phyloP scores from a whole-genome alignment of 2,797 vertebrate species.

The Rhabdomys pumilio region DNA sequence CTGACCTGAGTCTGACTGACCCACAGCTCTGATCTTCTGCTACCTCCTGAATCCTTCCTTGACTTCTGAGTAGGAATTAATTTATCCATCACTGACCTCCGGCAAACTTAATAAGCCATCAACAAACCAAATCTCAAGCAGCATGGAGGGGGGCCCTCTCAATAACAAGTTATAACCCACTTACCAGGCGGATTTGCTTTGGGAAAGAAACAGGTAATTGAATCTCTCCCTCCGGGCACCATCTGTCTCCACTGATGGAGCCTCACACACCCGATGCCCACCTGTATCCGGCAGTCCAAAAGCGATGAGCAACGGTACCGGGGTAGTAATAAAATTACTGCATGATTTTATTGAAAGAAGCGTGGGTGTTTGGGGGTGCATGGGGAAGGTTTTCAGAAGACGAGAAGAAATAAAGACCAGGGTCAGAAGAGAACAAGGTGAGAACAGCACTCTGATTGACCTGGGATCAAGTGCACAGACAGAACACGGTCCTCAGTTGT shows the following conservation, averaged over 20 bases:
- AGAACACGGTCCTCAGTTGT: neutral
- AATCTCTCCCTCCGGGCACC: conserved; percentile 78
- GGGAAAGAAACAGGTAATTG: conserved; percentile 77
- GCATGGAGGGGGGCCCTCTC: conserved; percentile 43
- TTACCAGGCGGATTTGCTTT: conserved; percentile 74
- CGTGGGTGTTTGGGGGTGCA: conserved; percentile 33
- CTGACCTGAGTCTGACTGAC: neutral
- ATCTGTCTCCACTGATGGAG: conserved; percentile 81
- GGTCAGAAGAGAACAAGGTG: neutral
- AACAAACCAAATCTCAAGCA: conserved; percentile 75
- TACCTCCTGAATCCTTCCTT: neutral
- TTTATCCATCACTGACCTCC: conserved; percentile 57
- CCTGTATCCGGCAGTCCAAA: conserved; percentile 39
- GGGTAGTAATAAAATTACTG: conserved; percentile 25
- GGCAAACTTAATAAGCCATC: conserved; percentile 58
- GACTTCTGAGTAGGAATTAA: neutral
- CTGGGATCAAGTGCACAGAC: neutral
- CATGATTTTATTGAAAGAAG: neutral
- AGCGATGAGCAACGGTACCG: fast-evolving
- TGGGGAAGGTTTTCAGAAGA: conserved; percentile 7
- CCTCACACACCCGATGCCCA: neutral
- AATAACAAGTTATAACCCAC: conserved; percentile 73
- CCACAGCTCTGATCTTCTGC: neutral
- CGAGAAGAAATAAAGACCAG: neutral
- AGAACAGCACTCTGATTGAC: neutral